These are phyloP conservation scores for Channa maculata DNA, from an alignment of 2,113 vertebrate species.

Conservation along the genomic window DNA sequence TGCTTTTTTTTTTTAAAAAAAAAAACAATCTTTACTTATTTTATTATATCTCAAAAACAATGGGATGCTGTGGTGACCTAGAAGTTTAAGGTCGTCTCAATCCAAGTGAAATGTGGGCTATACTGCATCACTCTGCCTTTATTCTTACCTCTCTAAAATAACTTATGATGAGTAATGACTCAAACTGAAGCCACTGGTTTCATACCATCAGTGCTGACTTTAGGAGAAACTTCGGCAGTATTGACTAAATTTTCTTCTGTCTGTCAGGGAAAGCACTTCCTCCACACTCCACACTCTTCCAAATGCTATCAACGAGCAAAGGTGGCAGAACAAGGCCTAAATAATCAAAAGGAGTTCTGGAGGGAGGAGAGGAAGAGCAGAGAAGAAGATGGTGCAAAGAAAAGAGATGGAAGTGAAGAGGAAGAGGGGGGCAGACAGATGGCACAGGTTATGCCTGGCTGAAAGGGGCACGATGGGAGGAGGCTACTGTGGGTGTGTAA, in stretches of 20 bases:
- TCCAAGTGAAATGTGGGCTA: too few relatives aligned
- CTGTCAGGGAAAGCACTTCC: neutral
- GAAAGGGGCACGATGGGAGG: conserved; percentile 64
- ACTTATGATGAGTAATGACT: neutral
- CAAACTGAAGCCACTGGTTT: neutral
- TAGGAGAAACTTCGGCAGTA: too few relatives aligned
- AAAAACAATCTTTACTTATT: too few relatives aligned
- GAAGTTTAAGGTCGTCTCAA: too few relatives aligned
- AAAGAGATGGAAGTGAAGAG: conserved; percentile 2
- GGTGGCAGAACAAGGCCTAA: conserved; percentile 18
- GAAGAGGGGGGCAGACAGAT: conserved; percentile 70
- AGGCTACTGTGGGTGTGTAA: conserved; percentile 33
- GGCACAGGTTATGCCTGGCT: conserved; percentile 80
- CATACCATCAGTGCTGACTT: neutral
- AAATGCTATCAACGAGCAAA: conserved; percentile 54
- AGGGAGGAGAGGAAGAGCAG: conserved; percentile 2
- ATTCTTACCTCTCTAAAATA: neutral
- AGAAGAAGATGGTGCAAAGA: conserved; percentile 30
- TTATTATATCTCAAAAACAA: too few relatives aligned
- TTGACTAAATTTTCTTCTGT: neutral
- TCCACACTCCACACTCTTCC: conserved; percentile 16
- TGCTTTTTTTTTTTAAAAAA: too few relatives aligned
- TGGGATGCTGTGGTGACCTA: too few relatives aligned
- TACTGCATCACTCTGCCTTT: neutral
- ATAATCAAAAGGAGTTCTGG: neutral